Evolutionary conservation across 2,797 vertebrate species (phyloP).

Genomic region (Arnoldichthys spilopterus): DNA sequence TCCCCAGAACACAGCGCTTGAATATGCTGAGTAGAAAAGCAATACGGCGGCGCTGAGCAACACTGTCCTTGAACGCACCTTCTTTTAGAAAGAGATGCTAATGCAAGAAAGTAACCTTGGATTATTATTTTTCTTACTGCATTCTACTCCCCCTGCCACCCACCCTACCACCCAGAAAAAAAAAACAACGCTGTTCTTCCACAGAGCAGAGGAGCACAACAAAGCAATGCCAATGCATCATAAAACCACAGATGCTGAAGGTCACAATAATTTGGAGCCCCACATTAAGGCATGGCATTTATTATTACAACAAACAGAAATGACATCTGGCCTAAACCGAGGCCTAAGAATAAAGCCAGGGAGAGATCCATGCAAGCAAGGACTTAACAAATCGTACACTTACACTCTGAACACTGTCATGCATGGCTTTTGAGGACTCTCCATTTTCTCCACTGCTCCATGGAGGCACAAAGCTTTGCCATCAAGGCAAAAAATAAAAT

Average conservation of each 20-base stretch:
- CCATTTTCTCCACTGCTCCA: no score
- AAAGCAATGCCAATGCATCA: conserved; percentile 30
- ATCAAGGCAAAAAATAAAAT: no score
- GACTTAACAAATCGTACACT: neutral
- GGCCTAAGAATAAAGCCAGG: neutral
- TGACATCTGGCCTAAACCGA: neutral
- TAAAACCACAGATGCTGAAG: conserved; percentile 24
- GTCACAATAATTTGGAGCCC: conserved; percentile 24
- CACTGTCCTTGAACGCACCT: conserved; percentile 37
- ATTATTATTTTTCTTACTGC: conserved; percentile 31
- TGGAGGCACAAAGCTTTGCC: no score
- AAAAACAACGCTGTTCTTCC: no score
- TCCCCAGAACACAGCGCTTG: conserved; percentile 23
- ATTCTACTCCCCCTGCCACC: neutral
- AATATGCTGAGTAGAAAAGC: conserved; percentile 38
- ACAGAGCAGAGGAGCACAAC: conserved; percentile 13
- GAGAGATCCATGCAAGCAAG: neutral
- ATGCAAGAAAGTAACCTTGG: conserved; percentile 43
- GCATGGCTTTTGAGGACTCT: neutral
- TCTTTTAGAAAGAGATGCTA: conserved; percentile 31
- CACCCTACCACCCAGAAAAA: conserved; percentile 3
- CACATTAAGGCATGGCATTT: conserved; percentile 21
- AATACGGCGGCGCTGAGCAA: conserved; percentile 24
- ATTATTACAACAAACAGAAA: conserved; percentile 29
- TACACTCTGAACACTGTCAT: neutral